These are phyloP conservation scores for Brachionus koreanus DNA, from an alignment of 1,140 invertebrate genomes.

Conservation along the genomic window DNA sequence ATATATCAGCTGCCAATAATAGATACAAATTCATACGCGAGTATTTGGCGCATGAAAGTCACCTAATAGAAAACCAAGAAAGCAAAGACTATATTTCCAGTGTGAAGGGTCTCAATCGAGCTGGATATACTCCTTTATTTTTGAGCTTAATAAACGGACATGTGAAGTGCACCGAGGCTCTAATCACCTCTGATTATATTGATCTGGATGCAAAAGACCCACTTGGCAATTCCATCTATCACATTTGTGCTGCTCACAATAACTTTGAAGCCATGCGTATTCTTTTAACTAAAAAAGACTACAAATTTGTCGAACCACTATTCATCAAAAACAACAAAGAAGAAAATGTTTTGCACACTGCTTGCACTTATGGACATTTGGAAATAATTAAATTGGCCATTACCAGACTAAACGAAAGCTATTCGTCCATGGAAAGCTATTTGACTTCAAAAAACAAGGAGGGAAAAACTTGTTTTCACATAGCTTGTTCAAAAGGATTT, in stretches of 20 bases:
- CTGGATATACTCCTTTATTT: neutral
- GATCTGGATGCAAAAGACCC: conserved; percentile 30
- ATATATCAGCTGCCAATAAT: conserved; percentile 18
- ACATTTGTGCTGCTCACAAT: conserved; percentile 1
- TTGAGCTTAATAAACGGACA: neutral
- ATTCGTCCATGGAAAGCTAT: conserved; percentile 19
- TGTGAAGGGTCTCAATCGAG: neutral
- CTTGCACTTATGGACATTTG: conserved; percentile 1
- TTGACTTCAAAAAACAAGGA: conserved; percentile 33
- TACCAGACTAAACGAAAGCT: neutral
- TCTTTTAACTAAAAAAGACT: conserved; percentile 18
- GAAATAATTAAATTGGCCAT: conserved; percentile 26
- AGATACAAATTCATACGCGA: conserved; percentile 25
- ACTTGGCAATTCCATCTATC: conserved; percentile 38
- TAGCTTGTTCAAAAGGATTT: conserved; percentile 5
- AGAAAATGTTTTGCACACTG: conserved; percentile 10
- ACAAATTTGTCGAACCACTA: conserved; percentile 24
- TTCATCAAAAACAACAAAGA: conserved; percentile 27
- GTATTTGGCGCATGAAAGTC: neutral
- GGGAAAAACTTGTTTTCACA: conserved; percentile 37
- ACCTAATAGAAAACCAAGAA: neutral
- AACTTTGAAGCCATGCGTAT: conserved; percentile 32
- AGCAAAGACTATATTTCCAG: neutral
- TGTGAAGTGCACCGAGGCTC: neutral
- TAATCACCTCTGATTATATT: neutral